Base-by-base conservation (phyloP, 2,888 invertebrate species). In the Acleris sparsana region DNA sequence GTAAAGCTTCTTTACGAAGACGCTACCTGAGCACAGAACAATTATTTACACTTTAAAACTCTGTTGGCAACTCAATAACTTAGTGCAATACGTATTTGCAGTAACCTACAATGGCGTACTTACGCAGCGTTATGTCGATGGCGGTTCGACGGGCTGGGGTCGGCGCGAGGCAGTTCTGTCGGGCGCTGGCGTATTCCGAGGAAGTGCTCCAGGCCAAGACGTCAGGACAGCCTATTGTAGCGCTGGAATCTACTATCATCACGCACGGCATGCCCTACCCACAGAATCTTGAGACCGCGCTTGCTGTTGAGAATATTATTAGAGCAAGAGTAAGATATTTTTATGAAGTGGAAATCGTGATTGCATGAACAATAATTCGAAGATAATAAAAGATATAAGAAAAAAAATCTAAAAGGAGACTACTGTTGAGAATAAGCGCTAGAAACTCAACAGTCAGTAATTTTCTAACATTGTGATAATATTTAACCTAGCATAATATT, bases 261-360 rank as follows among this genome's bases (percentile, higher is more conserved):
- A 99, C 99, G 1, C 99, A 99, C 89, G 99, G 99, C 51, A 97
- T 99, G 97, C 99, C 99, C 0, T 96, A 95, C 87, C 99, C 99
- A 0, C 93, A 96, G 60, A 99, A 99, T 89, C 89, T 98, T 57
- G 92, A 96, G 72, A 98, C 98, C 43, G 99, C 99, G 5, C 68
- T 94, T 49, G 93, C 94, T 80, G 96, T 99, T 1, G 98, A 99
- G 87, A 88, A 95, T 60, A 94, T 96, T 68, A 94, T 99, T 22
- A 94, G 96, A 75, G 80, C 93, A 70, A 92, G 94, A 88, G 96
- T 96, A 85, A 16, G 46, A n/a, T 46, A n/a, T 44, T 4, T 5
- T 6, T 44, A n/a, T 16, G 16, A 44, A 44, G 5, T 33, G 33
- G 11, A 33, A 25, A 25, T 25, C 1, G 25, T 25, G 7, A 25